Base-by-base conservation (phyloP, 2,797 vertebrate species). In the Scolopax bukidnonensis region DNA sequence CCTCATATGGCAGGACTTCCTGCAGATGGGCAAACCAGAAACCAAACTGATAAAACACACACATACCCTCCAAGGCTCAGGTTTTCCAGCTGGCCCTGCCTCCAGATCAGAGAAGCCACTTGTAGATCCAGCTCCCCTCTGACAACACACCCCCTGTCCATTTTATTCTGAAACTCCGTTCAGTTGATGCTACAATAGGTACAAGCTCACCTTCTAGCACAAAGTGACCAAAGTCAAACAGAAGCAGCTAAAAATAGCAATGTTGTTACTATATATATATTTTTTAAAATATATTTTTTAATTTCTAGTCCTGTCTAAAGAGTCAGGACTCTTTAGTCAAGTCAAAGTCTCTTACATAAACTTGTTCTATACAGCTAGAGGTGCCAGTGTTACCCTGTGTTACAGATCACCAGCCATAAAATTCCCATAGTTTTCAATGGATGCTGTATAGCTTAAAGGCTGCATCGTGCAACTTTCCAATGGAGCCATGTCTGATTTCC, bases 401-500 rank as follows among this genome's bases (percentile, higher is more conserved):
- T 40, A 25, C 16, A 17, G 28, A 7, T 28, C 4, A 1, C 30
- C 75, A 51, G 38, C 54, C 47, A 0, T 24, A n/a, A 51, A 67
- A 60, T 64, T 64, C 50, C 53, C 36, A 6, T 0, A 16, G 47
- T 28, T 90, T 65, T n/a, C 77, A 43, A 7, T 0, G 21, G 53
- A 70, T 47, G 18, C 23, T 41, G 3, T 12, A 16, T 4, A 27
- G 23, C 59, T 61, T 27, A 57, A 56, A n/a, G 18, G 24, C 18
- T 57, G 12, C 12, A 12, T 2, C 2, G 1, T 33, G 12, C n/a
- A 70, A 27, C 38, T 28, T 14, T 70, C 5, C 40, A 5, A 0
- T 28, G 36, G 40, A 54, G 14, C 30, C 28, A 51, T 4, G 12
- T n/a, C 40, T 33, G 10, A 25, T 77, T 78, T 64, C 24, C 59